Evolutionary conservation across 23 tunicate genomes (phyloP), one percentile per base, ranked within the genome.

Genomic region (Trididemnum clinides): DNA sequence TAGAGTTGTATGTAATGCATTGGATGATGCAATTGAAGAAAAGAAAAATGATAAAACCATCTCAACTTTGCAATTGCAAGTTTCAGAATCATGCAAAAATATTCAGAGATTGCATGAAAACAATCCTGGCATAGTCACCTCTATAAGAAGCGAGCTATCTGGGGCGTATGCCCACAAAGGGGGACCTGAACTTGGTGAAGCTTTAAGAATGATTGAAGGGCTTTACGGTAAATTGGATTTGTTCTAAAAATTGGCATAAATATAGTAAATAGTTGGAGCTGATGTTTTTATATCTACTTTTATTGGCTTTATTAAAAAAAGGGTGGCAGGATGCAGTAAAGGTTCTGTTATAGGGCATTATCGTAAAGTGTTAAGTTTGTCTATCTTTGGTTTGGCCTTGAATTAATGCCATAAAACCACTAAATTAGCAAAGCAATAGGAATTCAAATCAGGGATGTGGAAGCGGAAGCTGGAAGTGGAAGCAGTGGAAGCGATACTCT

Each of bases 11-110:
- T 29, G 69, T 23, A 19, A 1, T 12, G 25, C 83, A 2, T 57
- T 51, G 66, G 83, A 78, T 22, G 4, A 2, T 10, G 34, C 69
- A 22, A 30, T 15, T 1, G 69, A 7, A 81, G 33, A 70, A 81
- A 70, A 22, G 31, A 18, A 50, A 78, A 38, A 36, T 2, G 28
- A 73, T 20, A 50, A 80, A 35, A 62, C 63, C 12, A 50, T 62
- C 5, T 15, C 26, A 78, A 34, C 6, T 5, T 72, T 85, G 5
- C 85, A 87, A 37, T 20, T 25, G 6, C 82, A 89, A 54, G 64
- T 86, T 1, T 50, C 85, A 1, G 84, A 86, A 2, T 89, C 91
- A 12, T 89, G 90, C 75, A 89, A 89, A 64, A 78, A 94, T 71
- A 88, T 89, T n/a, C 26, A 89, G 88, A 51, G 98, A 21, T 5